Percentiles rank a stretch among this genome's conserved stretches.
These are phyloP conservation scores for Antheraea assamensis DNA, from an alignment of 2,888 invertebrate genomes.

Conservation along the genomic window DNA sequence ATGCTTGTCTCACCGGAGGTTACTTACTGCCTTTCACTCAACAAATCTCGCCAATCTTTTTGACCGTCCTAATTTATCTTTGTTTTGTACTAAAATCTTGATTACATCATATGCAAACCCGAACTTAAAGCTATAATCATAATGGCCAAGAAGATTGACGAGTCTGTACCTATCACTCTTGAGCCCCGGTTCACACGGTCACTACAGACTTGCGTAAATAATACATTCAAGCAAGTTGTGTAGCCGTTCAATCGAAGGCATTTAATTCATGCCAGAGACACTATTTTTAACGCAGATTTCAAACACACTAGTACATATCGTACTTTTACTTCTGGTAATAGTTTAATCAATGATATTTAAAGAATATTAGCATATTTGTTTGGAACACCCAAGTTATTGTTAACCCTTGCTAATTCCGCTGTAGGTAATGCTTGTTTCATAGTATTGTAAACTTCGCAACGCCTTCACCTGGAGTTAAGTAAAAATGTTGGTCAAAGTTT, in stretches of 20 bases:
- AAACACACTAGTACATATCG: not conserved
- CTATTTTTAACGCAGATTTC: not conserved
- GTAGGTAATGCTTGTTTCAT: not conserved
- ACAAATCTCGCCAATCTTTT: not conserved
- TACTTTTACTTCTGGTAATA: not conserved
- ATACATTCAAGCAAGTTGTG: too few relatives aligned
- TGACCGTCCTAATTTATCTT: too few relatives aligned
- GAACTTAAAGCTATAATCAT: too few relatives aligned
- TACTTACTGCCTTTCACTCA: conserved; percentile 25
- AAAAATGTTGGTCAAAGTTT: too few relatives aligned
- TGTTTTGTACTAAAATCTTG: too few relatives aligned
- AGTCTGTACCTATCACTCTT: too few relatives aligned
- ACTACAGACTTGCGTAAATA: too few relatives aligned
- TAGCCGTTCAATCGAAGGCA: not conserved
- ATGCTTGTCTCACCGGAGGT: conserved; percentile 85
- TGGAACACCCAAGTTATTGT: not conserved
- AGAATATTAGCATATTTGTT: too few relatives aligned
- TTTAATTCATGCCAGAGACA: not conserved
- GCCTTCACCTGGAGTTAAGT: not conserved
- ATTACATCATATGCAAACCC: too few relatives aligned
- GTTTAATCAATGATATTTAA: too few relatives aligned
- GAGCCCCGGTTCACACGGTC: too few relatives aligned
- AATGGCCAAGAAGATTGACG: too few relatives aligned
- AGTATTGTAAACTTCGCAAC: not conserved
- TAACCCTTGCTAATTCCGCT: not conserved